Evolutionary conservation across 2,113 vertebrate species (phyloP), one percentile per base, ranked within the genome.

Genomic region (Misgurnus mizolepis): DNA sequence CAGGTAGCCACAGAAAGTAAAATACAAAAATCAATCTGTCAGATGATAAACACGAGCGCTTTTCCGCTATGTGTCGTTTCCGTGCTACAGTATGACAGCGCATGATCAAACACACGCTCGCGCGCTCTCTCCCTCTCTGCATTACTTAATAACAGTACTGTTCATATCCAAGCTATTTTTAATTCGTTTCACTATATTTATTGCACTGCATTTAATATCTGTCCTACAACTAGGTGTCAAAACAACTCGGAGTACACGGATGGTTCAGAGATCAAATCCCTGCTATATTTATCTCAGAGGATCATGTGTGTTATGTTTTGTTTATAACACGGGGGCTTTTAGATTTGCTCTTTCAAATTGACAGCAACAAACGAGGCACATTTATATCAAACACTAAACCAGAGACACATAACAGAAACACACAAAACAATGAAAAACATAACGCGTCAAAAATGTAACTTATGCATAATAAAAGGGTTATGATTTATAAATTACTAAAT

Each of bases 261-360:
- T 66, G 74, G 12, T 66, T 77, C 12, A 22, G 45, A 77, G 9
- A 77, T 77, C 34, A 17, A 50, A 43, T 50, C 9, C 55, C 41
- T 39, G 58, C 74, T 77, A 77, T 77, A 53, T 76, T 66, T 77
- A 77, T 66, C 74, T 18, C 6, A 15, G 27, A 40, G 58, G 60
- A 64, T 77, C 62, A 77, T 40, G 74, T 64, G 73, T 50, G 58
- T 45, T 74, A 56, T 47, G 56, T 34, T 76, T 77, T 66, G 74
- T 77, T 76, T 76, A 40, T 66, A 76, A 53, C 61, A 75, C 0
- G n/a, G 43, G 18, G 40, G 61, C 14, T 14, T 17, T 75, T 0
- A 27, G 14, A 34, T 27, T 34, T 18, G 49, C 60, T 8, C 11
- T 12, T 58, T 41, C 0, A 73, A 41, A 4, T 41, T 6, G 9